Conservation (phyloP, 2,797 vertebrate genomes). For the Harpagifer antarcticus region DNA sequence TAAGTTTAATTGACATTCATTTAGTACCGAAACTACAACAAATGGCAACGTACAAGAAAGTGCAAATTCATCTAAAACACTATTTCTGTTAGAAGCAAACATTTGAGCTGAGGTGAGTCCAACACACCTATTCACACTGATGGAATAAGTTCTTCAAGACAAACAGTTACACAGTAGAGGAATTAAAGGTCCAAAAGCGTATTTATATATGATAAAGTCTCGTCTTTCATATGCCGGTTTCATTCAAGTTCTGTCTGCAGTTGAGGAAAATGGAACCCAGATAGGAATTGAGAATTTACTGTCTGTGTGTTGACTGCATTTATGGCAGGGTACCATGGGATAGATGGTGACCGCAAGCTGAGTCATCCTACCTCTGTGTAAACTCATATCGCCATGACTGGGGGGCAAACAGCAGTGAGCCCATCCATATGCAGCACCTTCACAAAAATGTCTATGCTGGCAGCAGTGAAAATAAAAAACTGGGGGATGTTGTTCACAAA, state of each 20-base stretch:
- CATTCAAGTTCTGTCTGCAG: neutral
- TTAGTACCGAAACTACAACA: neutral
- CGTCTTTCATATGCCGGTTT: neutral
- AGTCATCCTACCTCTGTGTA: slow-evolving; percentile 35
- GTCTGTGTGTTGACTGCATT: slow-evolving; percentile 12
- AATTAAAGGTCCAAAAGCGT: too few relatives aligned
- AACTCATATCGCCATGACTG: slow-evolving; percentile 48
- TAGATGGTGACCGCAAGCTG: slow-evolving; percentile 4
- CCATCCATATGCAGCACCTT: slow-evolving; percentile 49
- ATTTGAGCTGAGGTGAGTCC: too few relatives aligned
- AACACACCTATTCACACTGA: too few relatives aligned
- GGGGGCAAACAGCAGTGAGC: slow-evolving; percentile 49
- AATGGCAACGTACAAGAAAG: neutral
- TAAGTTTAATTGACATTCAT: neutral
- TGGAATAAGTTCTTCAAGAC: too few relatives aligned
- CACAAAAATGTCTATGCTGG: slow-evolving; percentile 25
- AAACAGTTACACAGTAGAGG: too few relatives aligned
- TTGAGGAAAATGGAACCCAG: slow-evolving; percentile 1
- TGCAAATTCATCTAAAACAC: neutral
- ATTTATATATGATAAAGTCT: neutral
- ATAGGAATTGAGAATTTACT: neutral
- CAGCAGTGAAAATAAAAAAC: slow-evolving; percentile 37
- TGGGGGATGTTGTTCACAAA: slow-evolving; percentile 24
- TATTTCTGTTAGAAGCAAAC: too few relatives aligned
- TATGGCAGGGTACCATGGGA: neutral